Base-by-base conservation (phyloP, 2,888 invertebrate genomes). In the Callinectes sapidus region DNA sequence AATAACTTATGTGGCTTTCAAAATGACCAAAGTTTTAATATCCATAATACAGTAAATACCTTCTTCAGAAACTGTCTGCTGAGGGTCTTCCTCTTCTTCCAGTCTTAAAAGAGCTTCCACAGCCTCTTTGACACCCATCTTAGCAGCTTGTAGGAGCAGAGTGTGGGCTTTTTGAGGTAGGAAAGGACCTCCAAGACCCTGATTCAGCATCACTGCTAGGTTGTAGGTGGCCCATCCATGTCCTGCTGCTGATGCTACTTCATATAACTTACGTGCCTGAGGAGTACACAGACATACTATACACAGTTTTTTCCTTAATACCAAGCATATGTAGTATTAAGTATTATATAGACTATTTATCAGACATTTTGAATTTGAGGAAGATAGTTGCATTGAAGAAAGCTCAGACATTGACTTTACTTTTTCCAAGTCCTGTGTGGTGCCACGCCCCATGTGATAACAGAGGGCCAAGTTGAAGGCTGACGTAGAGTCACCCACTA, bases 241-340 rank as follows among this genome's bases (percentile, higher is more conserved):
- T 18, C 91, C 90, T 23, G 86, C 89, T 35, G 42, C 18, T 28
- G 86, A 86, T 13, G 93, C 89, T 54, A 91, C 86, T 32, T 93
- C 93, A 87, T 93, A 93, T 18, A 93, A 86, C 42, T 91, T 87
- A 8, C 93, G 89, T 23, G 93, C 93, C 93, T 93, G 93, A n/a
- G n/a, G 28, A 10, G 71, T 14, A 23, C 13, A 89, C 10, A 28
- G 23, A 91, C 23, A 28, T 39, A 2, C 18, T 55, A 10, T 10
- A 16, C 61, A 89, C n/a, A n/a, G n/a, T n/a, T n/a, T n/a, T n/a
- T n/a, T n/a, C n/a, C n/a, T n/a, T n/a, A n/a, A n/a, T n/a, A n/a
- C n/a, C n/a, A n/a, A n/a, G n/a, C n/a, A n/a, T n/a, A n/a, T n/a
- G n/a, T n/a, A n/a, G n/a, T n/a, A n/a, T n/a, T n/a, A 48, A 8